Base-by-base conservation (phyloP, 2,113 vertebrate species). In the Archilochus colubris region DNA sequence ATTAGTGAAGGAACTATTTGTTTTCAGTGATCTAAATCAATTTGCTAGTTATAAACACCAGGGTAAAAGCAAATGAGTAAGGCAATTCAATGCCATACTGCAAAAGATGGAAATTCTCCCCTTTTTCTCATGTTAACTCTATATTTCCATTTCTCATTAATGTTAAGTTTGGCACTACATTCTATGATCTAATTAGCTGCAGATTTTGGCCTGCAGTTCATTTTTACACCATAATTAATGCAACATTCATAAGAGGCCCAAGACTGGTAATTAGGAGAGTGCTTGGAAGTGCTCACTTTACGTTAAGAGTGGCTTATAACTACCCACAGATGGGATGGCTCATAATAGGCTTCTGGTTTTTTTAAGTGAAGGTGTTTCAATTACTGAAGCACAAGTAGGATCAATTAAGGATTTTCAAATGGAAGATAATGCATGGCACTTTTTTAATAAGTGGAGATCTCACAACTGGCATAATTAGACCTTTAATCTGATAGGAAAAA, bases 141-240 rank as follows among this genome's bases (percentile, higher is more conserved):
- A 46, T 25, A n/a, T 87, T 95, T 79, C 82, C 82, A 67, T 58
- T 62, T 30, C 30, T 68, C 43, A 25, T 91, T 93, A 95, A 92
- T 62, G 61, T 36, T 66, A 88, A 53, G 54, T 63, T 75, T 92
- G 66, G 58, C 86, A 30, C 78, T 91, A 80, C 64, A 82, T 93
- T 94, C 76, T 6, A 21, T 63, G 43, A 77, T 89, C 59, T 96
- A 96, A 98, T 97, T 97, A 97, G 92, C 94, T 96, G 20, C 67
- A 88, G 82, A 83, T 92, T 92, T 92, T 95, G 91, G 83, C 92
- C 94, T 96, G 79, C 62, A 72, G 85, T 95, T 97, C 63, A 86
- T 92, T 88, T 93, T 94, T 95, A 62, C 68, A 48, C 61, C 66
- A 13, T 94, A 97, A 97, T 97, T 96, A 97, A 91, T 59, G 63